Evolutionary conservation across 2,888 invertebrate genomes (phyloP), one percentile per base, ranked within the genome.

Genomic region (Ormyrus rosae): DNA sequence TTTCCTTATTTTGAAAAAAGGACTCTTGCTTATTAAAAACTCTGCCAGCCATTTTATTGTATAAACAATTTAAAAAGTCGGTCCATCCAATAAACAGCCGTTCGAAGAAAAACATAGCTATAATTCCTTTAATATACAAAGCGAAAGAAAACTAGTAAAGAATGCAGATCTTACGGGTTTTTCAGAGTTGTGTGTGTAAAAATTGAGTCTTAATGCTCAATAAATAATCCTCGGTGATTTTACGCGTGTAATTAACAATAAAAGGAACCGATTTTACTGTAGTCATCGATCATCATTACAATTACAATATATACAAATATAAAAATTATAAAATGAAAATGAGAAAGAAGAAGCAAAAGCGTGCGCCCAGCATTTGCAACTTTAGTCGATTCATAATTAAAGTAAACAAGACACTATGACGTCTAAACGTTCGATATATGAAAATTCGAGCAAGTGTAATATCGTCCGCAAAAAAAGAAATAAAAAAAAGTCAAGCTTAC

Each of bases 21-120:
- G 34, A 34, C 34, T 34, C 34, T 34, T 34, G 34, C 34, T 34
- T 34, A 34, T 34, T 34, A 4, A 34, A 34, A 34, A 34, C 34
- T 34, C 34, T 34, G 34, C 34, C 34, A 34, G 34, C 34, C 34
- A 34, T 34, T 34, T 34, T 34, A 34, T 34, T 34, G 34, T 34
- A 34, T 34, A 34, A 34, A 34, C 34, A 34, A 34, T 34, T 34
- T 4, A 34, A 34, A 34, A 70, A 77, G 67, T 71, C 67, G 71
- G 72, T 72, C 78, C 78, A 71, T 78, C 78, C 78, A 72, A 48
- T 78, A 11, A 53, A 53, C 71, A 78, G 78, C 78, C 72, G 78
- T 78, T 78, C 71, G 72, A 72, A 53, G 2, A 60, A 5, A 71
- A 48, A 56, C 11, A 56, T 60, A 72, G 34, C 11, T 65, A 55